Evolutionary conservation across 2,113 vertebrate genomes (phyloP).

Genomic region (Tetrao urogallus): DNA sequence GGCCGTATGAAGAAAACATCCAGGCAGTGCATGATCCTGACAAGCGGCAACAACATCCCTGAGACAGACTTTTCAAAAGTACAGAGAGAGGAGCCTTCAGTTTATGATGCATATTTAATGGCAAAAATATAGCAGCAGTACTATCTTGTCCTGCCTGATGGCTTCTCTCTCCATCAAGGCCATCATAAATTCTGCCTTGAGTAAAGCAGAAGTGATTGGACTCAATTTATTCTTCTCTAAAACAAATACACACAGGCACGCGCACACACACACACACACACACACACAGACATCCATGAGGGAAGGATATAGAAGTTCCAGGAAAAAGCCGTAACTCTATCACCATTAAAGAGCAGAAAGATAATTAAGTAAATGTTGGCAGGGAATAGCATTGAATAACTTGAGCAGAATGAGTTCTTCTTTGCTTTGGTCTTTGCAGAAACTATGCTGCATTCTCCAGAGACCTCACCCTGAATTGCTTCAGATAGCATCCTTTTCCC

Average conservation of each 20-base stretch:
- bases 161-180: slow-evolving; percentile 23
- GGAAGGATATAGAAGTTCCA: slow-evolving; percentile 59
- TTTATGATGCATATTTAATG: slow-evolving; percentile 44
- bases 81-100: neutral
- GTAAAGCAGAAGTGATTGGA: slow-evolving; percentile 47
- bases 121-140: slow-evolving; percentile 26
- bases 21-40: neutral
- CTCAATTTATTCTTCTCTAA: slow-evolving; percentile 59
- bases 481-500: slow-evolving; percentile 14
- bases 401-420: slow-evolving; percentile 43
- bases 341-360: slow-evolving; percentile 64
- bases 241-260: neutral
- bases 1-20: neutral
- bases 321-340: slow-evolving; percentile 71
- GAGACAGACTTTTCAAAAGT: neutral
- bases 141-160: slow-evolving; percentile 6
- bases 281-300: slow-evolving; percentile 30
- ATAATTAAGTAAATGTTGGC: slow-evolving; percentile 73
- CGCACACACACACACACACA: neutral
- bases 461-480: slow-evolving; percentile 50
- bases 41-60: neutral
- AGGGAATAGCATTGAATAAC: slow-evolving; percentile 56
- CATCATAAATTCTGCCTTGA: slow-evolving; percentile 64
- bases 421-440: slow-evolving; percentile 57
- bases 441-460: neutral